Base-by-base conservation (phyloP, 2,113 vertebrate species). In the Empidonax traillii region DNA sequence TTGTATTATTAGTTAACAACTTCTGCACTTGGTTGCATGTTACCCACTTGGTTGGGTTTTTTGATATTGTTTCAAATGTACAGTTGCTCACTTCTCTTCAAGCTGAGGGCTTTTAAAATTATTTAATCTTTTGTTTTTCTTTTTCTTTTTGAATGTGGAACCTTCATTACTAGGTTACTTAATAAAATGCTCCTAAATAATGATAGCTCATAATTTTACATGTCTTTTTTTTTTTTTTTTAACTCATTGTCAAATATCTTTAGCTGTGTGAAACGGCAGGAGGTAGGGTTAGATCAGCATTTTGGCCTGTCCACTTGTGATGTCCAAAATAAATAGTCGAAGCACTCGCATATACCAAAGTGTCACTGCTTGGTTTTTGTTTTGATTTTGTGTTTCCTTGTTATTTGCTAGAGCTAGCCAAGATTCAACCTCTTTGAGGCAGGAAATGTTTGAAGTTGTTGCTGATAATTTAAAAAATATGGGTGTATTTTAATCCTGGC, bases 331-430 rank as follows among this genome's bases (percentile, higher is more conserved):
- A 16, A 87, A 49, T n/a, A 86, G 21, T 18, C 52, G 39, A 77
- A 72, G 33, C 30, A 28, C 23, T 81, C 0, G 0, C 15, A 4
- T 6, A 22, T 25, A 69, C 31, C 28, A 14, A 66, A 80, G 62
- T 14, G 33, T 67, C 67, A 33, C 44, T 2, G 0, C 46, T 61
- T 61, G 39, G 35, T 82, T 91, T 93, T 81, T 75, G 30, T 53
- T 93, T 89, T 73, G 49, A 16, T 49, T 72, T 65, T 68, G 35
- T 65, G 35, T 74, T 68, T 78, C 39, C 28, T 75, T 52, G 21
- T 67, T 78, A 8, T 65, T 37, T 65, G 61, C 17, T 62, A 82
- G 49, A 47, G 24, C 0, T 0, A 65, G 52, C 47, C 35, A 81
- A 91, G 61, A 79, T 27, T 12, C 15, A 72, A 30, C n/a, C 30